Evolutionary conservation across 2,888 invertebrate genomes (phyloP), one percentile per base, ranked within the genome.

Genomic region (Sminthurinus aureus): DNA sequence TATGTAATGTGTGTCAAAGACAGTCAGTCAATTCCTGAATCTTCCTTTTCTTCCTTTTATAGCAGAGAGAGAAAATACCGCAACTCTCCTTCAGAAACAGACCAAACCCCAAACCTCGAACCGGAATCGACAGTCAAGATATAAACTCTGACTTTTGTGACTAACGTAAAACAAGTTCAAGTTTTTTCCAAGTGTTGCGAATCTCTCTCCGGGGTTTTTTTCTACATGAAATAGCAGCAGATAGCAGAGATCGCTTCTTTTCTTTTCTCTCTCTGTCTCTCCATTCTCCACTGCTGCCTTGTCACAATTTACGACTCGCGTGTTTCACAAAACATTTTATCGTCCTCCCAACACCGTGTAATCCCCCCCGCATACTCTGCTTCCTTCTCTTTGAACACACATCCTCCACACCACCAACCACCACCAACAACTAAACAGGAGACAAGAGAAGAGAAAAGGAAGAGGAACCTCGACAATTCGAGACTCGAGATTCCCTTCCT

Each of bases 281-380:
- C n/a, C n/a, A n/a, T n/a, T n/a, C n/a, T n/a, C n/a, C n/a, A n/a
- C 38, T 38, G 38, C 38, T 38, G 58, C 73, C 80, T 58, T 81
- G 80, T 81, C 74, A 81, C 80, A 81, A 80, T 71, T 80, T 69
- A 80, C 79, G 38, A 81, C 73, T 81, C 73, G 74, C 80, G 80
- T 81, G 80, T 71, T 81, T 51, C 79, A 76, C 58, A 76, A 52
- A 76, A 76, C 76, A 76, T 76, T 76, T 76, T 76, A 76, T 76
- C 76, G 76, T 76, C 58, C 76, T 52, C 58, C 58, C 13, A 76
- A 76, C 80, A 73, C 80, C 51, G 71, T 73, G 73, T 81, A 81
- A 66, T 81, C 73, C 69, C 69, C 58, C 71, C 73, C 22, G 73
- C 80, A 51, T 79, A 73, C 71, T 73, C 79, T 26, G 20, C 22